Evolutionary conservation across 1,140 invertebrate species (phyloP).

Genomic region (Saxidomus purpurata): DNA sequence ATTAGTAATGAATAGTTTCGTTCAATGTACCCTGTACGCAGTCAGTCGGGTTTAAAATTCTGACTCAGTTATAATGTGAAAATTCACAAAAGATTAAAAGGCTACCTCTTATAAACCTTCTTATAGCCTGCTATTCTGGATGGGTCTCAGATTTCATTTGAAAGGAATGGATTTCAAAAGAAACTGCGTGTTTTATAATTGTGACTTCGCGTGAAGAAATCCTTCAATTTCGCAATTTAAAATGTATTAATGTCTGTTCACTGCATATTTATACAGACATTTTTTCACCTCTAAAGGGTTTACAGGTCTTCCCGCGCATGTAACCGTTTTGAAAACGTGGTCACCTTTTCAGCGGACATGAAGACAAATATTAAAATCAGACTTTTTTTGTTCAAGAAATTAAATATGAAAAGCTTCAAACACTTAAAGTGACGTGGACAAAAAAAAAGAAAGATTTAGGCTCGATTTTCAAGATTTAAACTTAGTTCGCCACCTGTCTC

Average conservation of each 20-base stretch:
- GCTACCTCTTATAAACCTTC: neutral
- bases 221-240: constrained; percentile 12
- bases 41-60: neutral
- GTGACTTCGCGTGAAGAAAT: constrained; percentile 19
- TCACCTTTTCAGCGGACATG: too few species aligned
- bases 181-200: constrained; percentile 4
- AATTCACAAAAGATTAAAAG: constrained; percentile 22
- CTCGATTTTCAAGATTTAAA: too few species aligned
- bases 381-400: too few species aligned
- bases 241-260: constrained; percentile 2
- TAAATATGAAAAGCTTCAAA: too few species aligned
- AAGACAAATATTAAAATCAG: too few species aligned
- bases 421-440: too few species aligned
- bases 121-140: neutral
- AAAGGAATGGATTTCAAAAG: neutral
- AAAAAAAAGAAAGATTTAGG: too few species aligned
- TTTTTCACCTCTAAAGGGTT: too few species aligned
- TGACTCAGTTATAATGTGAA: constrained; percentile 33
- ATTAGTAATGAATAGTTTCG: constrained; percentile 23
- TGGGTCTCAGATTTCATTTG: constrained; percentile 7
- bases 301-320: too few species aligned
- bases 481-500: too few species aligned
- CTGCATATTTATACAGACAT: neutral
- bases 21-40: constrained; percentile 26
- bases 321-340: too few species aligned